Evolutionary conservation across 2,113 vertebrate species (phyloP), one percentile per base, ranked within the genome.

Genomic region (Rattus norvegicus): DNA sequence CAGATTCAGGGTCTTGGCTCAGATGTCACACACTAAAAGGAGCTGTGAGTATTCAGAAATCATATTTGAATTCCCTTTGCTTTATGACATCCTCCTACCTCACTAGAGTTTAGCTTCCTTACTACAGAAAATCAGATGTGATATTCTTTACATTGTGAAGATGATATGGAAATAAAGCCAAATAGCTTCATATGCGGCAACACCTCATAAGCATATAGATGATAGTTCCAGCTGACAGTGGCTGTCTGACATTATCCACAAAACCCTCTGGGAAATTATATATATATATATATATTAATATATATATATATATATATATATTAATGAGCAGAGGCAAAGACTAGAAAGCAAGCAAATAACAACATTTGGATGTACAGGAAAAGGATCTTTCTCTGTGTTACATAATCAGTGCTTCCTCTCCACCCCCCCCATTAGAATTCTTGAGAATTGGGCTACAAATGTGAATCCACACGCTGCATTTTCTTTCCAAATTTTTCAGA

Each of bases 401-500:
- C 1, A 8, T 70, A 90, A 76, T 11, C 33, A 39, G 6, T 67
- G 12, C 2, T 88, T 92, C 63, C 20, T 54, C 69, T 30, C 20
- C 24, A n/a, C n/a, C n/a, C n/a, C n/a, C n/a, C n/a, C 63, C 86
- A 72, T 73, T 72, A 79, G 59, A 96, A 92, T 95, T 36, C 43
- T 70, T 81, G 72, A 93, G 16, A 65, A 77, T 88, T 28, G 80
- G 77, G 47, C 6, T 90, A 22, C 49, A 94, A 88, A 92, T 24
- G 16, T 85, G 43, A 95, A 94, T 96, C 86, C 73, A 54, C 65
- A 83, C 75, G 85, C 52, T 83, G 8, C 47, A 12, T 94, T 94
- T 96, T 95, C 90, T 56, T 81, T 88, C 56, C 33, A 93, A 93
- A 69, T 56, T 28, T 93, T 95, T 96, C 52, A 90, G 69, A 93